phyloP scores from a whole-genome alignment of 1,140 invertebrate species.

The Chrysomallon squamiferum region DNA sequence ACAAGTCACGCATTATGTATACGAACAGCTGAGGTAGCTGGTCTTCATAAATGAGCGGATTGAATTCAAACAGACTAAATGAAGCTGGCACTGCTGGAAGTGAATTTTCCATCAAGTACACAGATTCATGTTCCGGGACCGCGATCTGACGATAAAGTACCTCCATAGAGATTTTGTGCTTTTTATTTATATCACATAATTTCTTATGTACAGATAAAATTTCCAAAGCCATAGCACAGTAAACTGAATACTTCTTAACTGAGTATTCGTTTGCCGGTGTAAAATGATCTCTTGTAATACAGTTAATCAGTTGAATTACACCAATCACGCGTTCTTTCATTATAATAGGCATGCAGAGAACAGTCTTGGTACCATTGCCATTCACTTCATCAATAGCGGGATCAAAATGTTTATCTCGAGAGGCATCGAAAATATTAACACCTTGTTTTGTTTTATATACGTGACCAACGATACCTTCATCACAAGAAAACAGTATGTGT shows the following conservation, averaged over 20 bases:
- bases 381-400: slow-evolving; percentile 76
- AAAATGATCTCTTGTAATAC: slow-evolving; percentile 30
- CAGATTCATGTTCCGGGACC: slow-evolving; percentile 33
- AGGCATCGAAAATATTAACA: too few relatives aligned
- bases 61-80: slow-evolving; percentile 27
- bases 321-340: slow-evolving; percentile 38
- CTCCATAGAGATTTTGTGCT: slow-evolving; percentile 49
- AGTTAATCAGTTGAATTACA: slow-evolving; percentile 48
- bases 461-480: too few relatives aligned
- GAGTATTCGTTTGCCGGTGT: slow-evolving; percentile 35
- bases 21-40: slow-evolving; percentile 35
- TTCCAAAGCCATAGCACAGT: slow-evolving; percentile 47
- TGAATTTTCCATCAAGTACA: too few relatives aligned
- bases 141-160: slow-evolving; percentile 39
- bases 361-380: slow-evolving; percentile 74
- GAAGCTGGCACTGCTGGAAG: too few relatives aligned
- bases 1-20: slow-evolving; percentile 29
- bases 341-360: slow-evolving; percentile 51
- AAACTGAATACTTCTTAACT: slow-evolving; percentile 45
- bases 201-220: slow-evolving; percentile 19
- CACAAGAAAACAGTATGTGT: slow-evolving; percentile 21
- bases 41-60: slow-evolving; percentile 18
- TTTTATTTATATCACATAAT: slow-evolving; percentile 28
- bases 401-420: too few relatives aligned
- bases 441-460: too few relatives aligned